phyloP scores from a whole-genome alignment of 1,140 invertebrate species.

The Cylas formicarius region DNA sequence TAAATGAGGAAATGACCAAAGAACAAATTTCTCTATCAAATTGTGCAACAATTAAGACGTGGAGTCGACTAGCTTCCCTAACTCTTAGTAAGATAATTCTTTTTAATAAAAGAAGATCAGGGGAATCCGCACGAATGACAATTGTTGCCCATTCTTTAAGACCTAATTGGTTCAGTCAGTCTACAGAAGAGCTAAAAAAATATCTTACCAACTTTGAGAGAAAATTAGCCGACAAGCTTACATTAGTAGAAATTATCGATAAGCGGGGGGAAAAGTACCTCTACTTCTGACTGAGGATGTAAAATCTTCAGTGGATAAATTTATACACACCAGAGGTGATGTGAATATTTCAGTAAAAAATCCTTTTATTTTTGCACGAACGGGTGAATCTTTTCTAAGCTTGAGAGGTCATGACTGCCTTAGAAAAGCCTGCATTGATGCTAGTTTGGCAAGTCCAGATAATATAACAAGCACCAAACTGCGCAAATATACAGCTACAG shows the following conservation, averaged over 20 bases:
- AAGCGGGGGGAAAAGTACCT: slow-evolving; percentile 12
- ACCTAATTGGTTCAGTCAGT: too few species aligned
- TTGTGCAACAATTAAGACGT: too few species aligned
- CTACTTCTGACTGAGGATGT: slow-evolving; percentile 10
- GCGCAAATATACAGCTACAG: slow-evolving; percentile 9
- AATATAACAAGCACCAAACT: slow-evolving; percentile 11
- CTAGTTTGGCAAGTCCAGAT: slow-evolving; percentile 4
- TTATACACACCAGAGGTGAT: slow-evolving; percentile 4
- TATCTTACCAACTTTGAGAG: slow-evolving; percentile 8
- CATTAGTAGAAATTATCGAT: slow-evolving; percentile 10
- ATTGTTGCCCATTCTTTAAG: background rate
- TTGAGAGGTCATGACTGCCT: slow-evolving; percentile 10
- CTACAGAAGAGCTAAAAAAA: too few species aligned
- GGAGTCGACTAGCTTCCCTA: too few species aligned
- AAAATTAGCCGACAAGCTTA: slow-evolving; percentile 8
- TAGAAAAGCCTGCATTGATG: slow-evolving; percentile 11
- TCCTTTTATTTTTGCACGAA: too few species aligned
- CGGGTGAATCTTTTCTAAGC: too few species aligned
- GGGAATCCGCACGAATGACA: slow-evolving; percentile 11
- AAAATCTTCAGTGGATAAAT: slow-evolving; percentile 12
- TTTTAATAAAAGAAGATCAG: slow-evolving; percentile 14
- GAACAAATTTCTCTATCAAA: too few species aligned
- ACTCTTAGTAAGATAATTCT: slow-evolving; percentile 10
- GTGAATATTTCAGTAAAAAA: slow-evolving; percentile 1
- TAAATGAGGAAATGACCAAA: too few species aligned